Base-by-base conservation (phyloP, 1,140 invertebrate genomes). In the Diachasmimorpha longicaudata region DNA sequence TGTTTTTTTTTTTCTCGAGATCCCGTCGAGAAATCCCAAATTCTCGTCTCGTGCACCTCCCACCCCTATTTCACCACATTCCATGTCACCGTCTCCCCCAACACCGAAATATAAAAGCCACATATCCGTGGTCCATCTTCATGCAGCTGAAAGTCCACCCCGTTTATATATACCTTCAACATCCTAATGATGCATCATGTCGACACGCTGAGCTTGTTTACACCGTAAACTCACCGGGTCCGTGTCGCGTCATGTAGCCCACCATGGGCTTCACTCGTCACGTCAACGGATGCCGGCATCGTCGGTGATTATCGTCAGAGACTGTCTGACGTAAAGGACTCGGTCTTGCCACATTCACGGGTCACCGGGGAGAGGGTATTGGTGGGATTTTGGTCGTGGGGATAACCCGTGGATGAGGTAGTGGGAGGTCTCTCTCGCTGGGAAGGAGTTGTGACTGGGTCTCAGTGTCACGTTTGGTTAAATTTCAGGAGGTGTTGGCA, bases 121-220 rank as follows among this genome's bases (percentile, higher is more conserved):
- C 48, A 52, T 19, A 52, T 52, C 9, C 48, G n/a, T 16, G 48
- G 48, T 52, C 48, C 16, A 52, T 16, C 5, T 52, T 19, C 48
- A 16, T 52, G 48, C 14, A 52, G 19, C 16, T 31, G 58, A 63
- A 63, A 63, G 23, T 63, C 23, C 31, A 63, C 16, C 21, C 19
- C 23, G 58, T 31, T 63, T 25, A 63, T 63, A 23, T 31, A 63
- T 13, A 63, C 23, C 58, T 23, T 63, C 21, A 23, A 25, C 37
- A 67, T 48, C 19, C 68, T 86, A 86, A 87, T 87, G 86, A 87
- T 83, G 82, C 76, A 74, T 79, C 80, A 80, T 85, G 84, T 86
- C 81, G 82, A 79, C 82, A 80, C 79, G 79, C 80, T 81, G 81
- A 79, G 80, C 76, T 79, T 86, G 86, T 87, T 87, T 86, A 83